Percentiles rank a stretch among this genome's conserved stretches.
phyloP scores from a whole-genome alignment of 2,797 vertebrate species.

The Epinephelus awoara region DNA sequence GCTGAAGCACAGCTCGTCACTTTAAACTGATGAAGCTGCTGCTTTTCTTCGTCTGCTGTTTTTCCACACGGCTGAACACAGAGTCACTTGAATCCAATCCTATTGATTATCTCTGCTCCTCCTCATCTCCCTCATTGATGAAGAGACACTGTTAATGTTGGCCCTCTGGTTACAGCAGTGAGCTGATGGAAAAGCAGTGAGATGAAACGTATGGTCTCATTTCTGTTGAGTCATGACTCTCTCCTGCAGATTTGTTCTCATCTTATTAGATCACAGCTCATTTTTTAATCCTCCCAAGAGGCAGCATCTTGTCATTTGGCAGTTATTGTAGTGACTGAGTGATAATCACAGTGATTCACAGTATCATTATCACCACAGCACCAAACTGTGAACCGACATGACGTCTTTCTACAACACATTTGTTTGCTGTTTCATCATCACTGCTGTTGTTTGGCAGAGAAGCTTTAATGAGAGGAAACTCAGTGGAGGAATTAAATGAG shows the following conservation, averaged over 20 bases:
- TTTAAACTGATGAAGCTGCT: conserved; percentile 3
- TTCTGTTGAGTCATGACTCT: neutral
- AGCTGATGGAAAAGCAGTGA: neutral
- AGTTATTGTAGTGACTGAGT: neutral
- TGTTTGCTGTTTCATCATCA: conserved; percentile 8
- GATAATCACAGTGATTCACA: neutral
- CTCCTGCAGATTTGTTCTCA: neutral
- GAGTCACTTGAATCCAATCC: neutral
- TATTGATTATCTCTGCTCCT: conserved; percentile 1
- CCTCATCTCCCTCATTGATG: neutral
- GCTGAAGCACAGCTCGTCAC: neutral
- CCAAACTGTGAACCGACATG: neutral
- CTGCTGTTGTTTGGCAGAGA: neutral
- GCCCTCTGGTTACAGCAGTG: neutral
- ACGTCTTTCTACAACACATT: neutral
- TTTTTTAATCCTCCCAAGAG: too few species aligned
- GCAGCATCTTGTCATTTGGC: neutral
- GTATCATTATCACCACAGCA: conserved; percentile 2
- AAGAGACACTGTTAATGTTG: neutral
- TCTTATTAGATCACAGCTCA: neutral
- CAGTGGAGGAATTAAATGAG: neutral
- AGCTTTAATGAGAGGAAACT: conserved; percentile 11
- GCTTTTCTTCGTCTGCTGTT: conserved; percentile 19
- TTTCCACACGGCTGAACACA: neutral
- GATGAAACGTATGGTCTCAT: too few species aligned